These are phyloP conservation scores for Oreochromis grahami DNA, from an alignment of 2,797 vertebrate genomes.

Conservation along the genomic window DNA sequence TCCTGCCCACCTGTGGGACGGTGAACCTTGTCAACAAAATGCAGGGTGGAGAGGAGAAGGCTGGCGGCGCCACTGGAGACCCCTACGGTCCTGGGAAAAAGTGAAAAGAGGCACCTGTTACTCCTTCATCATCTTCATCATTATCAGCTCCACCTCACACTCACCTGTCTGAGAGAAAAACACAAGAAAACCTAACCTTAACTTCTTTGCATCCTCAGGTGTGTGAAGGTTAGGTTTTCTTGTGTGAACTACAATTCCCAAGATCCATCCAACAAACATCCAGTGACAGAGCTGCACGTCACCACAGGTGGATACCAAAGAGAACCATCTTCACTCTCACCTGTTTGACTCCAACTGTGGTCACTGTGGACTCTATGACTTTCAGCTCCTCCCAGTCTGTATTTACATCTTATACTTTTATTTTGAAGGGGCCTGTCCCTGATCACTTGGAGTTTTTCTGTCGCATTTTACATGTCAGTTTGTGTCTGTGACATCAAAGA, in stretches of 20 bases:
- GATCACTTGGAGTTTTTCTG: background rate
- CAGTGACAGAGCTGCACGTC: background rate
- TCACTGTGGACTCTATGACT: background rate
- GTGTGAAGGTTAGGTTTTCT: too few species aligned
- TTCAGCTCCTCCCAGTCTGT: background rate
- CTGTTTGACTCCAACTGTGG: background rate
- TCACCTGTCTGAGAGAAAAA: background rate
- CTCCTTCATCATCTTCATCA: background rate
- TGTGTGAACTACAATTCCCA: background rate
- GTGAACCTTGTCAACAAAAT: background rate
- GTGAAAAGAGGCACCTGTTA: background rate
- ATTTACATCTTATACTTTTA: background rate
- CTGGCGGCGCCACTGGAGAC: background rate
- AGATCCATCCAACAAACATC: background rate
- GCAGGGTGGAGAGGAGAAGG: slow-evolving; percentile 44
- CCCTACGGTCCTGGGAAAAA: slow-evolving; percentile 41
- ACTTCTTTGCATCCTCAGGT: too few species aligned
- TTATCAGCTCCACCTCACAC: background rate
- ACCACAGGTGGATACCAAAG: background rate
- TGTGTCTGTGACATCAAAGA: background rate
- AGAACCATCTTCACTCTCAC: background rate
- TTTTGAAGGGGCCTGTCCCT: background rate
- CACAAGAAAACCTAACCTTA: background rate
- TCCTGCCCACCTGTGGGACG: slow-evolving; percentile 29
- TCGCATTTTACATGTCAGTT: background rate